Conservation (phyloP, 2,113 vertebrate species). For the Protobothrops flavoviridis region DNA sequence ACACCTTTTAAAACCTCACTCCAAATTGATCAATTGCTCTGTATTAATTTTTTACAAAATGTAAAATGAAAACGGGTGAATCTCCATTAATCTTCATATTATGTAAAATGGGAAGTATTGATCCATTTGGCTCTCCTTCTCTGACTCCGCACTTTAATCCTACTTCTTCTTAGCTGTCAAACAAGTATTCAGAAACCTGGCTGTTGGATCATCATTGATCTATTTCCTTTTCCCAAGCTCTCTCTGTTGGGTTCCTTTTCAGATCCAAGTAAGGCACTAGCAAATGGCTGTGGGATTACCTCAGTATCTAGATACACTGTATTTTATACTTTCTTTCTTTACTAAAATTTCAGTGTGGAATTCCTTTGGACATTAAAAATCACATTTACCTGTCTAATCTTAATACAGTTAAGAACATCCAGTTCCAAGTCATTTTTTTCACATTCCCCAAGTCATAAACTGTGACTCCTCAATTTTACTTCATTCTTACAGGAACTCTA, state of each 20-base stretch:
- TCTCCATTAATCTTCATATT: conserved; percentile 36
- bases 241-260: conserved; percentile 40
- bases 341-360: background rate
- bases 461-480: background rate
- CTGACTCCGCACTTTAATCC: conserved; percentile 12
- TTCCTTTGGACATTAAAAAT: conserved; percentile 1
- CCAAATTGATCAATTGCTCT: conserved; percentile 32
- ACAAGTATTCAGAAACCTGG: conserved; percentile 7
- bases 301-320: background rate
- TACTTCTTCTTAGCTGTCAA: conserved; percentile 17
- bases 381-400: background rate
- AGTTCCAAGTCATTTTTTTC: background rate
- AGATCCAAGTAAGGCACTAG: conserved; percentile 24
- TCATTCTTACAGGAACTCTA: background rate
- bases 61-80: conserved; percentile 27
- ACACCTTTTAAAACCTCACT: background rate
- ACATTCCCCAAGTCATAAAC: background rate
- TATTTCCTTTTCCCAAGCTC: conserved; percentile 30
- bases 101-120: conserved; percentile 44
- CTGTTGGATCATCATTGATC: background rate
- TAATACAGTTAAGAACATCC: background rate
- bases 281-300: background rate
- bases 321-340: background rate
- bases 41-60: conserved; percentile 41
- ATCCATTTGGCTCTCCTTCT: conserved; percentile 6